Base-by-base conservation (phyloP, 2,113 vertebrate genomes). In the Blennius ocellaris region DNA sequence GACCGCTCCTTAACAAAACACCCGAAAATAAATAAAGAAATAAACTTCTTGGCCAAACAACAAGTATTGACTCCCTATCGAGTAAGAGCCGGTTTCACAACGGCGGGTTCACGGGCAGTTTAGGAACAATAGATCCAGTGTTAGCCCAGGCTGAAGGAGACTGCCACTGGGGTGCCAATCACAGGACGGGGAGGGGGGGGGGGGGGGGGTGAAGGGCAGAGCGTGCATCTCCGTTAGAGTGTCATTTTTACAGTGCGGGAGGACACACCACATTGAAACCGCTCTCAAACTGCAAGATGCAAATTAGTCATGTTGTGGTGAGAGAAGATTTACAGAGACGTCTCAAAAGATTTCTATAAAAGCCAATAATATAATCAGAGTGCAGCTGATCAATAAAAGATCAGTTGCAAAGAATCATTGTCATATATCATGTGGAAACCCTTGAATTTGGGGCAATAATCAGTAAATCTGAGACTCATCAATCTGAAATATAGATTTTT, bases 1-100 rank as follows among this genome's bases (percentile, higher is more conserved):
- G 62, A 74, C 93, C 87, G 76, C 89, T 92, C 92, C 93, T 92
- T 94, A 66, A 85, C 82, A 92, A 91, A 93, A 93, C 87, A 93
- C 91, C 83, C 82, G 81, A 90, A 77, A 84, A 80, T 90, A 91
- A 93, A 92, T 89, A 91, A 92, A 93, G 90, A 92, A 81, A 90
- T 86, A 92, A 93, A 94, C 92, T 86, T 93, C 87, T 83, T 89
- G 82, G 74, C 76, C 81, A 90, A 90, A 90, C 87, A 91, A 90
- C 81, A 82, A 58, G 70, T 81, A 77, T 89, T 87, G 89, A 91
- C 87, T 92, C 74, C 85, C 60, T 74, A 73, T 84, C 70, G 11
- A 71, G 69, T 73, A 69, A 76, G 57, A 58, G 56, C 30, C 21
- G 0, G 49, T 82, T 86, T 79, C 83, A 86, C 76, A 84, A 81